These are phyloP conservation scores for Troides oblongomaculatus DNA, from an alignment of 2,888 invertebrate genomes.

Conservation along the genomic window DNA sequence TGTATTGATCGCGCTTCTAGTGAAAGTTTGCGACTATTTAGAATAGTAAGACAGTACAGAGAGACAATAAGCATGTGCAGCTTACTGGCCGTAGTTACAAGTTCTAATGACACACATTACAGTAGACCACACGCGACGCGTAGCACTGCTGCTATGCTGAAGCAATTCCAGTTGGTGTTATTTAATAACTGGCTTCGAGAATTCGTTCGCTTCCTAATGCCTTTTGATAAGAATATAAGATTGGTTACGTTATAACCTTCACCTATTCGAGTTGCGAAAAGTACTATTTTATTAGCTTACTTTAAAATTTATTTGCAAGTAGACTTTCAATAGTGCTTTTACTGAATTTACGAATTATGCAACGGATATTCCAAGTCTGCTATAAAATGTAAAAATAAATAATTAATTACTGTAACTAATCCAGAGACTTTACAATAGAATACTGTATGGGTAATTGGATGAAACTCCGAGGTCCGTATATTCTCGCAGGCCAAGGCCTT, in stretches of 20 bases:
- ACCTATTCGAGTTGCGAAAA: conserved; percentile 1
- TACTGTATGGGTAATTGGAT: too few species aligned
- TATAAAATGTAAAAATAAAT: too few species aligned
- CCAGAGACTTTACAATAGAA: too few species aligned
- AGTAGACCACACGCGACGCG: conserved; percentile 12
- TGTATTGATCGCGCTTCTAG: neutral
- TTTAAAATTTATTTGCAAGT: neutral
- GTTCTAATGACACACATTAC: neutral
- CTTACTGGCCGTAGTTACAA: neutral
- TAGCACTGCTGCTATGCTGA: neutral
- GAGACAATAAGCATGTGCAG: conserved; percentile 14
- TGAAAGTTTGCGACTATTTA: neutral
- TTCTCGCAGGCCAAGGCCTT: too few species aligned
- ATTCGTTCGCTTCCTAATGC: conserved; percentile 5
- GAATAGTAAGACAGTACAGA: neutral
- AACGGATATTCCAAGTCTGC: too few species aligned
- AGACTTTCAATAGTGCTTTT: neutral
- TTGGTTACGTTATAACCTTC: neutral
- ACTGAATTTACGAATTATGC: neutral
- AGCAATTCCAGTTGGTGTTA: conserved; percentile 7
- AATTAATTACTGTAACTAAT: too few species aligned
- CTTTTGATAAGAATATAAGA: conserved; percentile 8
- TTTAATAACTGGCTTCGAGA: conserved; percentile 4
- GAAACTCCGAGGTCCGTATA: too few species aligned
- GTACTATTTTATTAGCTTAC: neutral